These are phyloP conservation scores for Malurus melanocephalus DNA, from an alignment of 2,113 vertebrate genomes.

Conservation along the genomic window DNA sequence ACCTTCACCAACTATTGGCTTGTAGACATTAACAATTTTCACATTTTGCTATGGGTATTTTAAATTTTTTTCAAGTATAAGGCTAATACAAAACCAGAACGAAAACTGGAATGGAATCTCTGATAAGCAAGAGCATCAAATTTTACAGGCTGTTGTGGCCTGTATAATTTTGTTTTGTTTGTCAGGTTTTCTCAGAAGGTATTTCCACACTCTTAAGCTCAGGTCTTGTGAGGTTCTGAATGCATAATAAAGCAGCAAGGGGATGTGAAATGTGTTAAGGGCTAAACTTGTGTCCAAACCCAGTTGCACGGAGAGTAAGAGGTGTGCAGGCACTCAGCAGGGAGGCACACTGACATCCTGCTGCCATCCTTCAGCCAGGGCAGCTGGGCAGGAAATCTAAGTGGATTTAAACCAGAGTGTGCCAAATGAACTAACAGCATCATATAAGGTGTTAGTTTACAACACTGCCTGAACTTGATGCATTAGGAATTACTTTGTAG, in stretches of 20 bases:
- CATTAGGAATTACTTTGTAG: not conserved
- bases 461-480: not conserved
- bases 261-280: not conserved
- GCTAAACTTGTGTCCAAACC: not conserved
- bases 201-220: not conserved
- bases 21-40: not conserved
- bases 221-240: not conserved
- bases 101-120: not conserved
- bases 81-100: not conserved
- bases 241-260: not conserved
- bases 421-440: not conserved
- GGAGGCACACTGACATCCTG: not conserved
- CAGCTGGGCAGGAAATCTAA: not conserved
- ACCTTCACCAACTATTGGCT: not conserved
- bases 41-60: not conserved
- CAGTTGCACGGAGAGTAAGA: rapidly evolving
- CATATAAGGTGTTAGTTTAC: not conserved
- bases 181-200: not conserved
- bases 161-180: not conserved
- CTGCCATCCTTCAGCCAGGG: not conserved
- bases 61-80: not conserved
- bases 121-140: not conserved
- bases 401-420: not conserved
- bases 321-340: not conserved
- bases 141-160: not conserved